These are phyloP conservation scores for Phoenoteleia sp. DNA, from an alignment of 2,888 invertebrate genomes.

Conservation along the genomic window DNA sequence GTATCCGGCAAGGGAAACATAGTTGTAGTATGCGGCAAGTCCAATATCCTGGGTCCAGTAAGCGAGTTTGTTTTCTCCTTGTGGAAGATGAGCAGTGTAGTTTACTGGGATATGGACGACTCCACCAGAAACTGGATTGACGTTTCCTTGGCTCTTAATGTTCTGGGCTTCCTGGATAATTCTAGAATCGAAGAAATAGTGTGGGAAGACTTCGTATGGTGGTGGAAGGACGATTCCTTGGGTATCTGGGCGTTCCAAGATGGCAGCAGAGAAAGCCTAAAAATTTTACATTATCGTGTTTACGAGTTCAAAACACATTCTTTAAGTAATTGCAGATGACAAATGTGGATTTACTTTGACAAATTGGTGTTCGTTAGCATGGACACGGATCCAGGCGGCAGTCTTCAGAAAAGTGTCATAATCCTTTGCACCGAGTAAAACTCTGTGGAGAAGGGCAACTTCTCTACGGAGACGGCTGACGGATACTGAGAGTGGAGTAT, in stretches of 20 bases:
- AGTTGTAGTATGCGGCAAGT: slow-evolving; percentile 90
- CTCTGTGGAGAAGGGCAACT: slow-evolving; percentile 89
- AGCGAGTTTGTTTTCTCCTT: slow-evolving; percentile 88
- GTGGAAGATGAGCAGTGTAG: slow-evolving; percentile 87
- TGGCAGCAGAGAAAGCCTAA: slow-evolving; percentile 89
- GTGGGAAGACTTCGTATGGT: slow-evolving; percentile 91
- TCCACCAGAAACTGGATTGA: slow-evolving; percentile 76
- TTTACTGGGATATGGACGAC: slow-evolving; percentile 89
- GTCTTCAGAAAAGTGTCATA: slow-evolving; percentile 91
- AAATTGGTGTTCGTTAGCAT: slow-evolving; percentile 91
- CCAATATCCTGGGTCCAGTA: slow-evolving; percentile 92
- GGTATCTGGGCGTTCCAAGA: slow-evolving; percentile 89
- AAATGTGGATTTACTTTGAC: slow-evolving; percentile 85
- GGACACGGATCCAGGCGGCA: slow-evolving; percentile 90
- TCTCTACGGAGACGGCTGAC: slow-evolving; percentile 89
- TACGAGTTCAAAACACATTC: no score
- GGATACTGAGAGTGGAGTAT: slow-evolving; percentile 89
- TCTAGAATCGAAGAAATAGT: slow-evolving; percentile 91
- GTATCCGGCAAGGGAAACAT: slow-evolving; percentile 88
- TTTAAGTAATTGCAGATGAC: no score
- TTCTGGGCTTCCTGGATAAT: slow-evolving; percentile 90
- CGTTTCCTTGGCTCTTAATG: slow-evolving; percentile 77
- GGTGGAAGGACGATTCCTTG: slow-evolving; percentile 90
- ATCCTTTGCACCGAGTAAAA: slow-evolving; percentile 91
- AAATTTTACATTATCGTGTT: no score